phyloP scores from a whole-genome alignment of 2,113 vertebrate species.

The Tringa solitaria region DNA sequence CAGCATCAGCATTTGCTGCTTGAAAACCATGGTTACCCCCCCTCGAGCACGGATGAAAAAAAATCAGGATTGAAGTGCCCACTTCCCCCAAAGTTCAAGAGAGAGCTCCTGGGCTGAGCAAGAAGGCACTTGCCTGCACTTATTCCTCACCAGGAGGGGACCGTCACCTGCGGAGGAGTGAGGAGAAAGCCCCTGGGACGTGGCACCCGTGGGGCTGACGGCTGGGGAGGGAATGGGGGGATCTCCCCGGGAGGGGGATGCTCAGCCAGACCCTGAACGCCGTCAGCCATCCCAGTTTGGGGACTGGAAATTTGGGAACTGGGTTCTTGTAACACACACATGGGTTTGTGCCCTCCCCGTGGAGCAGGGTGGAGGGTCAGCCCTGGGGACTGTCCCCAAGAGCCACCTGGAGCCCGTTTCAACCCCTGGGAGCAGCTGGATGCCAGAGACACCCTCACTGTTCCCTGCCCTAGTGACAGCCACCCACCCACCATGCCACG shows the following conservation, averaged over 20 bases:
- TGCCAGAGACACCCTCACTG: neutral
- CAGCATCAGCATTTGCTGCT: neutral
- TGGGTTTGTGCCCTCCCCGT: accelerated
- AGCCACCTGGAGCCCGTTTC: neutral
- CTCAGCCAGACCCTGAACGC: neutral
- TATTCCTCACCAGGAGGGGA: neutral
- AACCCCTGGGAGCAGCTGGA: neutral
- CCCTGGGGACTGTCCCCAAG: neutral
- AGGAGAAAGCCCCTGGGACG: neutral
- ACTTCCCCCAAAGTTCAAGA: neutral
- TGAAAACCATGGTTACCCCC: neutral
- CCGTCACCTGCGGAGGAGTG: neutral
- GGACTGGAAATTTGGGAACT: neutral
- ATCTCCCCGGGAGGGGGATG: accelerated
- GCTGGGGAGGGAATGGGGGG: neutral
- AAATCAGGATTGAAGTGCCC: neutral
- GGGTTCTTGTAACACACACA: neutral
- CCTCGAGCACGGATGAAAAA: neutral
- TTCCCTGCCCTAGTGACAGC: neutral
- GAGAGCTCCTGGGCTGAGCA: neutral
- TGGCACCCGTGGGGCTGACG: too few relatives aligned
- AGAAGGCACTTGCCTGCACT: neutral
- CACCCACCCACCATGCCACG: accelerated
- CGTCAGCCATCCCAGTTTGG: neutral
- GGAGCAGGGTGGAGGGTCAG: neutral